Conservation (phyloP, 2,113 vertebrate genomes). For the Sinosuthora webbiana region DNA sequence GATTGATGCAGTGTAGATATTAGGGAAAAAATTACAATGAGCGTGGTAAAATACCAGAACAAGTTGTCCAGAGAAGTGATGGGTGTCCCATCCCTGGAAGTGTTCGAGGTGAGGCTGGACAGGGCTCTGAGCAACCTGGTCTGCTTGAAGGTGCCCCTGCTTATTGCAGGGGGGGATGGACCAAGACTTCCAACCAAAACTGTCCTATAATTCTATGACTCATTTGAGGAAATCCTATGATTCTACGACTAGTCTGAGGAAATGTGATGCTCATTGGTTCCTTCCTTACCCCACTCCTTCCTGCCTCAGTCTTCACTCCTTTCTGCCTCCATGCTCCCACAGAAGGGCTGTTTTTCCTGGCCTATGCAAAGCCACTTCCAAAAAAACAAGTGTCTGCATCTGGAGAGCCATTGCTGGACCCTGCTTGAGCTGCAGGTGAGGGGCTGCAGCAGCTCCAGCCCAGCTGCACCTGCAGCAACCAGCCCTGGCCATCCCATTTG, state of each 20-base stretch:
- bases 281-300: neutral
- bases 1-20: neutral
- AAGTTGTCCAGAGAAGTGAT: neutral
- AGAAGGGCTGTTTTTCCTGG: neutral
- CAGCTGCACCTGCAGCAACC: neutral
- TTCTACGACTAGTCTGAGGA: neutral
- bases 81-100: neutral
- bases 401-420: neutral
- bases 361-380: neutral
- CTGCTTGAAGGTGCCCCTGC: neutral
- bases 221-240: neutral
- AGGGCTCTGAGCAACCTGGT: neutral
- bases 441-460: neutral
- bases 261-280: neutral
- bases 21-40: fast-evolving
- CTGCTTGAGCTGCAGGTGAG: neutral
- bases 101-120: neutral
- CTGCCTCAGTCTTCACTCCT: neutral
- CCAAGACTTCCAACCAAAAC: neutral
- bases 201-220: neutral
- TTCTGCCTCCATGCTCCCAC: neutral
- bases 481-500: neutral
- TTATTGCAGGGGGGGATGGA: neutral
- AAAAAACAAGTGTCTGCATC: neutral
- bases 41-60: neutral